Base-by-base conservation (phyloP, 2,888 invertebrate genomes). In the Callyntrura guangdongensis region DNA sequence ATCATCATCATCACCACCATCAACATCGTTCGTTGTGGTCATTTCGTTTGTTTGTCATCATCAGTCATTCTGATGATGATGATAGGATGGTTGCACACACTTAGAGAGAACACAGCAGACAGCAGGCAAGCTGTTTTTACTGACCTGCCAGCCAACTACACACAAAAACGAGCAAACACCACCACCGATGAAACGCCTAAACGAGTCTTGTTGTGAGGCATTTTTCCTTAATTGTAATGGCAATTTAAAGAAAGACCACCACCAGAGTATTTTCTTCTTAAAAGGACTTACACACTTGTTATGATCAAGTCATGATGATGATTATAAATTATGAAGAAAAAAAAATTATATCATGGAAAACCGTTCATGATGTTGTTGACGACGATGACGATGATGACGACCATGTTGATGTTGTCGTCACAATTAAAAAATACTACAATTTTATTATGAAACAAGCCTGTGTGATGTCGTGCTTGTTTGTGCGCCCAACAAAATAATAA, bases 321-420 rank as follows among this genome's bases (percentile, higher is more conserved):
- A 72, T 72, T 17, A 72, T 72, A 72, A 77, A 77, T 77, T 74
- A 74, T 84, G 14, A 53, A 72, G 69, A 36, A 67, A 20, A n/a
- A n/a, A n/a, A n/a, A n/a, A n/a, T n/a, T 84, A 25, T 61, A 74
- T 72, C 74, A 59, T 86, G 86, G 86, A 86, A 84, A 45, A 84
- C 77, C 77, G 53, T 77, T 56, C n/a, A n/a, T n/a, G 53, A 53
- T 53, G 56, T 25, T 77, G 74, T n/a, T n/a, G n/a, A n/a, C n/a
- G n/a, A n/a, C n/a, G n/a, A n/a, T n/a, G n/a, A n/a, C n/a, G n/a
- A n/a, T n/a, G n/a, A n/a, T n/a, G n/a, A n/a, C n/a, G n/a, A n/a
- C n/a, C n/a, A n/a, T n/a, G n/a, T 22, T 74, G 47, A 74, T 77
- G 53, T 56, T 77, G 77, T 77, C 25, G 53, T 77, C 77, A 25